These are phyloP conservation scores for Sclerurus mexicanus DNA, from an alignment of 2,113 vertebrate species.

Conservation along the genomic window DNA sequence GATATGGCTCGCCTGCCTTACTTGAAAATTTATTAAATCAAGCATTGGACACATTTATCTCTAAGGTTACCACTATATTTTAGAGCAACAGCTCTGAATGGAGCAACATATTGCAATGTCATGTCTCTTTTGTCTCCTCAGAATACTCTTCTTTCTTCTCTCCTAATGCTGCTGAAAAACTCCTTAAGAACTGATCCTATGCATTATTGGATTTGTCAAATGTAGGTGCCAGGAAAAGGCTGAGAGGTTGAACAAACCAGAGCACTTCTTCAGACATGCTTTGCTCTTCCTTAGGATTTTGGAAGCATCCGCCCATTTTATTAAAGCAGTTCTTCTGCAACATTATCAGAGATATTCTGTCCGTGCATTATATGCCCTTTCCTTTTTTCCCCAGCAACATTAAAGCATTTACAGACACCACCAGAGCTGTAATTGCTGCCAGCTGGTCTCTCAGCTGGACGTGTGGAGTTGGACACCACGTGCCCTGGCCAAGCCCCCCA, in stretches of 20 bases:
- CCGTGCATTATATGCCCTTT: background rate
- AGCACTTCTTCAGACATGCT: background rate
- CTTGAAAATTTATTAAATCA: background rate
- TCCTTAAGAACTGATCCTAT: background rate
- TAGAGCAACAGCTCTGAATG: background rate
- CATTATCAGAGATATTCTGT: background rate
- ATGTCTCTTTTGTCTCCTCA: background rate
- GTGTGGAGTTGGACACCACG: fast-evolving
- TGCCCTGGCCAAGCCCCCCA: background rate
- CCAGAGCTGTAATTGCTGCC: background rate
- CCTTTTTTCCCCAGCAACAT: background rate
- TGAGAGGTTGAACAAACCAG: background rate
- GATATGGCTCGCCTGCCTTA: background rate
- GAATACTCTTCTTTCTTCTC: background rate
- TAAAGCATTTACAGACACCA: background rate
- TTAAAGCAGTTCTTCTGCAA: background rate
- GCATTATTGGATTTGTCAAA: background rate
- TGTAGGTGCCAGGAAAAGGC: background rate
- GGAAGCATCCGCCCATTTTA: background rate
- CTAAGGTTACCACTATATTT: background rate
- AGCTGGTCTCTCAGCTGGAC: background rate
- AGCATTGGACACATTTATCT: background rate
- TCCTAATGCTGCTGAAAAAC: background rate
- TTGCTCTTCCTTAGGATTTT: background rate
- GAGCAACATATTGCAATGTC: background rate